Evolutionary conservation across 1,140 invertebrate species (phyloP).

Genomic region (Theocolax elegans): DNA sequence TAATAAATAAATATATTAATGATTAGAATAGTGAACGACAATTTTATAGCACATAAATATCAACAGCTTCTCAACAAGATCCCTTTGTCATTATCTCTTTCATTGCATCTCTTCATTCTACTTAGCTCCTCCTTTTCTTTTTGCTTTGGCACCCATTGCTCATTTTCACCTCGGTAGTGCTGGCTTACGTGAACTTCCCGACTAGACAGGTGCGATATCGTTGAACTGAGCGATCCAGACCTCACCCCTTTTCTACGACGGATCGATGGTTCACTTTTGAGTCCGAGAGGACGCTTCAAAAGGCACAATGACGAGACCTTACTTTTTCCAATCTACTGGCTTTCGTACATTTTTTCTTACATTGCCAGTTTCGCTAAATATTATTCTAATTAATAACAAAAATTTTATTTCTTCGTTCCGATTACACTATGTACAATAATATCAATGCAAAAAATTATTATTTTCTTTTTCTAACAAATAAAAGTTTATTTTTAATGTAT

Average conservation of each 20-base stretch:
- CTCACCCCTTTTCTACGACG: constrained; percentile 2
- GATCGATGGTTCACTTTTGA: constrained; percentile 34
- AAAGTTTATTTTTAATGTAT: no score
- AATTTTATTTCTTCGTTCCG: no score
- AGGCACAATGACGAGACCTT: not conserved
- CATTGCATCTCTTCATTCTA: not conserved
- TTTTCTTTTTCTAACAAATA: no score
- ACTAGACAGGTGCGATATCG: not conserved
- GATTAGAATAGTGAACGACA: not conserved
- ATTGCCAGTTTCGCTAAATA: no score
- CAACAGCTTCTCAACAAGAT: not conserved
- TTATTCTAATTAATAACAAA: no score
- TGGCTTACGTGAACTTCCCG: not conserved
- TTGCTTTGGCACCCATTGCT: not conserved
- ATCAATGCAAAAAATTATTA: no score
- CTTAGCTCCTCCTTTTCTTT: not conserved
- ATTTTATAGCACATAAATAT: not conserved
- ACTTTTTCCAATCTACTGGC: no score
- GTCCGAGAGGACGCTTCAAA: not conserved
- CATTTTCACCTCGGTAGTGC: not conserved
- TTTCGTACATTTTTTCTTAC: no score
- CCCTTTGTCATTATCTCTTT: not conserved
- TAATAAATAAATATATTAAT: not conserved
- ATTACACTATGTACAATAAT: no score
- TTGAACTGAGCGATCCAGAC: not conserved